phyloP scores from a whole-genome alignment of 2,797 vertebrate species.

The Gallinago solitaria region DNA sequence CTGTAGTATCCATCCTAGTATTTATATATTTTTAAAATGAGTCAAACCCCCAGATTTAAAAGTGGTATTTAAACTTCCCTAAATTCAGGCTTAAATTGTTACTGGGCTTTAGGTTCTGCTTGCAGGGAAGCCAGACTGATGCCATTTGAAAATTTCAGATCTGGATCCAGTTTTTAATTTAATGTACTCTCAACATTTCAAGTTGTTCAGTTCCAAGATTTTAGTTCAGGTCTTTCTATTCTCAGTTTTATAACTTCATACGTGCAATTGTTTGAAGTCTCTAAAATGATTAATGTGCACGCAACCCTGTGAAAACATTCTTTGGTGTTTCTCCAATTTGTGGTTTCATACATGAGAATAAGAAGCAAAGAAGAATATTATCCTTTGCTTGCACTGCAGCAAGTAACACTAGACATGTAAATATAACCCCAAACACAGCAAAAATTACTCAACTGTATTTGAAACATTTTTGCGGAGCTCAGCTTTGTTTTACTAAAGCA shows the following conservation, averaged over 20 bases:
- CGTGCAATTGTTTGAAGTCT: conserved; percentile 41
- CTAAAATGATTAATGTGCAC: conserved; percentile 39
- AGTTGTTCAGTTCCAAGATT: conserved; percentile 29
- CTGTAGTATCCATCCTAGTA: background rate
- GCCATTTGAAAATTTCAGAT: conserved; percentile 43
- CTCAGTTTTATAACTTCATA: background rate
- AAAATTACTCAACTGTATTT: background rate
- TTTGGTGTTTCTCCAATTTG: conserved; percentile 50
- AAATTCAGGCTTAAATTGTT: background rate
- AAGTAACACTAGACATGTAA: background rate
- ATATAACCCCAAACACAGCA: background rate
- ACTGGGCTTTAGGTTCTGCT: background rate
- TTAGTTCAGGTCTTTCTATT: conserved; percentile 14
- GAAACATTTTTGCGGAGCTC: background rate
- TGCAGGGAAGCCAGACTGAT: background rate
- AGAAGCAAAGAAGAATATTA: conserved; percentile 28
- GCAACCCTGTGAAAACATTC: conserved; percentile 10
- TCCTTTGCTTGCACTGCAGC: background rate
- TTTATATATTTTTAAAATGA: background rate
- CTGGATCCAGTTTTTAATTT: conserved; percentile 38
- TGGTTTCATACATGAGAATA: conserved; percentile 39
- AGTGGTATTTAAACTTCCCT: background rate
- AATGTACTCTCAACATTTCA: background rate
- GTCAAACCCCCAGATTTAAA: background rate
- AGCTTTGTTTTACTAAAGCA: background rate